Conservation (phyloP, 92 coral and sea anemone genomes). For the Porites rus region DNA sequence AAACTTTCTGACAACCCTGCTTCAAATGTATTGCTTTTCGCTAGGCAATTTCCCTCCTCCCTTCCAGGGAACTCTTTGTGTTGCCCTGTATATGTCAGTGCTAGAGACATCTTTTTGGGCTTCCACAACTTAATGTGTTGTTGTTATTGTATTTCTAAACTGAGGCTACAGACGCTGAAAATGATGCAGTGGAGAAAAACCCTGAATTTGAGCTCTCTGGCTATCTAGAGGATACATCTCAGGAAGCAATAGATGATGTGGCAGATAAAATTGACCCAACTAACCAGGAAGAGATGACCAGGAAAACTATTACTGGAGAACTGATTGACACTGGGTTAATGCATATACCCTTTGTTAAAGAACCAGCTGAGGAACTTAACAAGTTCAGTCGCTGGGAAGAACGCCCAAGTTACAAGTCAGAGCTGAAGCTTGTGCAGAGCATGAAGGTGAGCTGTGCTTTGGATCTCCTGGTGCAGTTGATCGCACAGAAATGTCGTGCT, state of each 20-base stretch:
- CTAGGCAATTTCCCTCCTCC: constrained; percentile 20
- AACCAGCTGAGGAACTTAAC: constrained; percentile 14
- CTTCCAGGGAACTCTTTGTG: constrained; percentile 6
- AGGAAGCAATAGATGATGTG: constrained; percentile 3
- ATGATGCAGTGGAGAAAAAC: constrained; percentile 6
- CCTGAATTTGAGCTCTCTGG: constrained; percentile 38
- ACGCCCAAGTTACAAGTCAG: neutral
- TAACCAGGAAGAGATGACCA: constrained; percentile 12
- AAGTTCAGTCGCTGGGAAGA: constrained; percentile 31
- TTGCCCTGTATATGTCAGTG: constrained; percentile 19
- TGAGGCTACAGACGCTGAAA: constrained; percentile 26
- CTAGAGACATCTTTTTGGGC: constrained; percentile 5
- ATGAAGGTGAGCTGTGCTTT: constrained; percentile 30
- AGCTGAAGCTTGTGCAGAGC: constrained; percentile 26
- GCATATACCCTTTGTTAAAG: constrained; percentile 16
- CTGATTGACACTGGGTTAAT: neutral
- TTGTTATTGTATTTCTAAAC: constrained; percentile 13
- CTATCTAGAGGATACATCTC: neutral
- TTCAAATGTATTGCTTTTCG: constrained; percentile 3
- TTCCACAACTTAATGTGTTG: neutral
- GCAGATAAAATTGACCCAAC: neutral
- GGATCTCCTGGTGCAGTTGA: constrained; percentile 31
- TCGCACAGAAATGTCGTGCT: constrained; percentile 26
- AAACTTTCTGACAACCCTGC: neutral
- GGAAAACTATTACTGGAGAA: neutral